Evolutionary conservation across 2,113 vertebrate species (phyloP).

Genomic region (Gnathonemus echidnorhynchus): DNA sequence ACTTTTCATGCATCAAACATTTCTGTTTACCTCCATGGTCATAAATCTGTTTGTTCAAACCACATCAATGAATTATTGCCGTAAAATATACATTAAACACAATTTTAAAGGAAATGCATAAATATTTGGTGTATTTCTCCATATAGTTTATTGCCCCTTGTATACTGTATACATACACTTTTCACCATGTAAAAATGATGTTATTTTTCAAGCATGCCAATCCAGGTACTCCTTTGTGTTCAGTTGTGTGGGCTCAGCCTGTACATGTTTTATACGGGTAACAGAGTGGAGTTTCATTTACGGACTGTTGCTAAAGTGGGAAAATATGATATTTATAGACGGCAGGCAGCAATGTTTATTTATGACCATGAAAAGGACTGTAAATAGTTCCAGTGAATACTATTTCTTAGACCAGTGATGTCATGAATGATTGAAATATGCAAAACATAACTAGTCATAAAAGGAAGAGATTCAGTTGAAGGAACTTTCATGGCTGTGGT

Average conservation of each 20-base stretch:
- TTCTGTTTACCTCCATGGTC: neutral
- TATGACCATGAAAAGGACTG: conserved; percentile 19
- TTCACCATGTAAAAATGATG: neutral
- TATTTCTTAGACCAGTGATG: conserved; percentile 23
- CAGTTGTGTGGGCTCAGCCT: neutral
- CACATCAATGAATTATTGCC: neutral
- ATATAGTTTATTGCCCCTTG: neutral
- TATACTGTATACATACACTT: neutral
- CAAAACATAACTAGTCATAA: conserved; percentile 13
- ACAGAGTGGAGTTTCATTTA: conserved; percentile 21
- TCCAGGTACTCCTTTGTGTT: neutral
- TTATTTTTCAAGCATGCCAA: neutral
- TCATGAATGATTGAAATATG: conserved; percentile 23
- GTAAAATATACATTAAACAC: neutral
- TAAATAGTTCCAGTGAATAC: conserved; percentile 14
- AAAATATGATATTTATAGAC: conserved; percentile 30
- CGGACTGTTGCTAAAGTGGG: conserved; percentile 24
- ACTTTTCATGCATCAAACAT: neutral
- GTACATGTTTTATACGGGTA: conserved; percentile 11
- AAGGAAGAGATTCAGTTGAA: neutral
- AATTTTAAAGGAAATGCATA: neutral
- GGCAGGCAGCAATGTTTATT: conserved; percentile 34
- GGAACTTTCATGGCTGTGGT: neutral
- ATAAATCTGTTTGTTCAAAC: neutral
- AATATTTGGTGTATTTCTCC: too few species aligned